Evolutionary conservation across 2,888 invertebrate species (phyloP), one percentile per base, ranked within the genome.

Genomic region (Latheticus oryzae): DNA sequence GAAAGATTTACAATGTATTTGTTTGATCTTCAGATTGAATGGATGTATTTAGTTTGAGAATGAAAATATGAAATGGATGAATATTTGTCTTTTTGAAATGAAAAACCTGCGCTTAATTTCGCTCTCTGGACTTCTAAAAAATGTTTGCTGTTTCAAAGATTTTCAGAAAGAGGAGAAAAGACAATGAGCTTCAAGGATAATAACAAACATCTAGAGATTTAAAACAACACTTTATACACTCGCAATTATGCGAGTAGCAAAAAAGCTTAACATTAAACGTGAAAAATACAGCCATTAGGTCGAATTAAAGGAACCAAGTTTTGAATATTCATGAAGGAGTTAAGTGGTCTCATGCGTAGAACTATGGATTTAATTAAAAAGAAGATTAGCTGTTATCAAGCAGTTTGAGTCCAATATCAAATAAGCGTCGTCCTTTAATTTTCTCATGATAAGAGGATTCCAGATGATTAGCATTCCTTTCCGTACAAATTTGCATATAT

Each of bases 331-430:
- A 52, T 38, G 50, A 50, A 17, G 21, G 9, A 4, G 16, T 11
- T 50, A 50, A 50, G 17, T 37, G 38, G 26, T 19, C 37, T 35
- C 52, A 52, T 52, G 43, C 40, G 40, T 52, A 43, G 40, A 52
- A 52, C 43, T 43, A 42, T 43, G 43, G 42, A 42, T 52, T 52
- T 52, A 52, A 52, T 52, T 52, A 52, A 52, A 52, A 52, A 52
- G 42, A 23, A 52, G 42, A 52, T 52, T 52, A 52, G 52, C 52
- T 23, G 42, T 50, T 50, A 50, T 50, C 50, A 50, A 16, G 37
- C 45, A 17, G 32, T 38, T 48, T 48, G 37, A 38, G 50, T 50
- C 28, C 50, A 19, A 50, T 38, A 38, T 26, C 50, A 47, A 24
- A 16, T 30, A 43, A 28, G 43, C 13, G 37, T 15, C 9, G 26